A percentile compares a stretch with the other conserved stretches of the same genome.
Conservation (phyloP, 2,888 invertebrate genomes). For the Physocephala rufipes region DNA sequence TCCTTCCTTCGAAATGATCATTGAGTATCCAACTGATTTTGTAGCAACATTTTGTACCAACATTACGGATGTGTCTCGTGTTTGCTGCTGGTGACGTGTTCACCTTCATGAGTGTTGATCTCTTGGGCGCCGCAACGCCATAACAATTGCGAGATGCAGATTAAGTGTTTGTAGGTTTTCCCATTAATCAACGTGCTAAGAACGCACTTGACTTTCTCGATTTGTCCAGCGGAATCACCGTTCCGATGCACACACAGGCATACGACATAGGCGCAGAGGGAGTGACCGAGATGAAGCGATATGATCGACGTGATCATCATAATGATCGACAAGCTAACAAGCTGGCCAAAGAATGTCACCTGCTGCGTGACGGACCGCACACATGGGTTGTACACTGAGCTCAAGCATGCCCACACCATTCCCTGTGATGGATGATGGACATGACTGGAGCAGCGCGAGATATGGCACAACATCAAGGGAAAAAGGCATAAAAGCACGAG, state of each 20-base stretch:
- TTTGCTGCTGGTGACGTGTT: conserved; percentile 31
- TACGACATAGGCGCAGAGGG: background rate
- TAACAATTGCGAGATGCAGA: conserved; percentile 53
- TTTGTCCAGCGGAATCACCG: background rate
- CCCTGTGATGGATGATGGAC: conserved; percentile 27
- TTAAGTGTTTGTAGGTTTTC: conserved; percentile 63
- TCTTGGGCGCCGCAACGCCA: conserved; percentile 59
- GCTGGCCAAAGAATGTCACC: conserved; percentile 53
- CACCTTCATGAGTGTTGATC: conserved; percentile 32
- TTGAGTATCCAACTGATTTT: background rate
- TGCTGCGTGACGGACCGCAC: conserved; percentile 53
- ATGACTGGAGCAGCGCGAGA: conserved; percentile 3
- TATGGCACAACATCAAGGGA: conserved; percentile 4
- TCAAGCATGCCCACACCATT: background rate
- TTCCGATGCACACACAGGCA: too few species aligned
- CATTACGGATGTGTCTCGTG: conserved; percentile 30
- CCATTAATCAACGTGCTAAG: conserved; percentile 57
- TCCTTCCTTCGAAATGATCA: conserved; percentile 20
- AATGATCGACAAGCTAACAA: conserved; percentile 18
- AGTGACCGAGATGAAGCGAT: background rate
- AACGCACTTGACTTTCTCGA: conserved; percentile 23
- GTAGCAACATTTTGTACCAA: background rate
- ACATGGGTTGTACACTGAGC: conserved; percentile 40
- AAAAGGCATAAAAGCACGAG: background rate
- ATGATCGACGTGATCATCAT: conserved; percentile 21